Base-by-base conservation (phyloP, 2,888 invertebrate genomes). In the Hemicrepidius hirtus region DNA sequence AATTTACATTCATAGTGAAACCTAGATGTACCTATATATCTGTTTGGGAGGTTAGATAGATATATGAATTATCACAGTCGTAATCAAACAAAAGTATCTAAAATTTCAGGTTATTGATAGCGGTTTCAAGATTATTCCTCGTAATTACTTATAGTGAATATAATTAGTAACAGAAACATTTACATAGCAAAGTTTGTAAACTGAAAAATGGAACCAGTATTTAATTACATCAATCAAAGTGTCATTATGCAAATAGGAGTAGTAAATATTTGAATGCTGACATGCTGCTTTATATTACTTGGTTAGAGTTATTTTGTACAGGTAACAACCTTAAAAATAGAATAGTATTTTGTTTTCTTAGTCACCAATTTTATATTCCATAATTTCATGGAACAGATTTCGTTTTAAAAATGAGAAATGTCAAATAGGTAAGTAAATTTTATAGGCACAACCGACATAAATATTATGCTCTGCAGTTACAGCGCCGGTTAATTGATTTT, bases 141-240 rank as follows among this genome's bases (percentile, higher is more conserved):
- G 9, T 46, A 46, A 46, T 20, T 46, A n/a, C 41, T 18, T 16
- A 46, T 9, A 46, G 16, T 13, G 46, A 46, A 46, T 4, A 18
- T 7, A 49, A 21, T 49, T 49, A 49, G 21, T 49, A 49, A 21
- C 10, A 9, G 0, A 49, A 49, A 49, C 49, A 7, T 16, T 6
- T 21, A 10, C 21, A 10, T 49, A 49, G 49, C 12, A 40, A 40
- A 55, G 4, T 12, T 55, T 55, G 32, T 35, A 6, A 18, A 18
- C 57, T 57, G 57, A 57, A 28, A 57, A 57, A 57, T 57, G 20
- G 57, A 40, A 35, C 18, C 37, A 20, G 57, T 21, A 40, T 18
- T 57, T 57, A 57, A 57, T 57, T 57, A 57, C 57, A 57, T 57
- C 57, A 57, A 57, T 57, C 57, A 57, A 37, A 57, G 37, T 12